Conservation (phyloP, 35 echinoderm and acorn worm genomes). For the Ophiothrix spiculata region DNA sequence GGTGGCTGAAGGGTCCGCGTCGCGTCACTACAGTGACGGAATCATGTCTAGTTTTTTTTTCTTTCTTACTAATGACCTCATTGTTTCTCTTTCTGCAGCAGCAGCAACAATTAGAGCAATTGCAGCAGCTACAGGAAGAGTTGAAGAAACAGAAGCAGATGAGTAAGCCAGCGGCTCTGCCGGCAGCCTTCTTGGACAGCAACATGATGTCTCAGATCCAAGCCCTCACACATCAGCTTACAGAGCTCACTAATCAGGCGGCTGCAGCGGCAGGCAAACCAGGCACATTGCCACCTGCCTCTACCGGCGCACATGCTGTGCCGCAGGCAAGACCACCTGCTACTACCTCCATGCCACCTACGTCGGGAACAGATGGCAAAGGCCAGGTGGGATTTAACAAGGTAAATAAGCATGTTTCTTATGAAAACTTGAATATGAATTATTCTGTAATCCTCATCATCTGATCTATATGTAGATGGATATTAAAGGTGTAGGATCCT, state of each 20-base stretch:
- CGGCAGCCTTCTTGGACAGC: slow-evolving; percentile 41
- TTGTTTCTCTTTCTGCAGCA: slow-evolving; percentile 48
- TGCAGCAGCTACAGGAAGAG: slow-evolving; percentile 86
- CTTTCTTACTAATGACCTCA: too few species aligned
- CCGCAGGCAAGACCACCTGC: slow-evolving; percentile 14
- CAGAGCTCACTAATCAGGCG: slow-evolving; percentile 67
- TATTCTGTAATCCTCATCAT: too few species aligned
- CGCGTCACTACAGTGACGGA: too few species aligned
- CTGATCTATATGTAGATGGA: too few species aligned
- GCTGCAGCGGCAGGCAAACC: slow-evolving; percentile 8
- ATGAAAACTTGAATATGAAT: too few species aligned
- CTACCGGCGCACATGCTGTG: background rate
- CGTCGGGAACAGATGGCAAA: slow-evolving; percentile 4
- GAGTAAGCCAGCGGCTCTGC: slow-evolving; percentile 25
- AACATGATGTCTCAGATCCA: slow-evolving; percentile 79
- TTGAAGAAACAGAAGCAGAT: slow-evolving; percentile 75
- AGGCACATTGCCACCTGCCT: slow-evolving; percentile 6
- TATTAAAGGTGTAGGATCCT: too few species aligned
- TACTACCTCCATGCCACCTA: background rate
- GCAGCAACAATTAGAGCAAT: slow-evolving; percentile 89
- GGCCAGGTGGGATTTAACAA: slow-evolving; percentile 56
- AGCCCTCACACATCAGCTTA: slow-evolving; percentile 68
- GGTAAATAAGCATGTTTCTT: too few species aligned
- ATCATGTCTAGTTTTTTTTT: too few species aligned
- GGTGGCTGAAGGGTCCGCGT: too few species aligned